Conservation (phyloP, 2,797 vertebrate genomes). For the Ciconia nigra region DNA sequence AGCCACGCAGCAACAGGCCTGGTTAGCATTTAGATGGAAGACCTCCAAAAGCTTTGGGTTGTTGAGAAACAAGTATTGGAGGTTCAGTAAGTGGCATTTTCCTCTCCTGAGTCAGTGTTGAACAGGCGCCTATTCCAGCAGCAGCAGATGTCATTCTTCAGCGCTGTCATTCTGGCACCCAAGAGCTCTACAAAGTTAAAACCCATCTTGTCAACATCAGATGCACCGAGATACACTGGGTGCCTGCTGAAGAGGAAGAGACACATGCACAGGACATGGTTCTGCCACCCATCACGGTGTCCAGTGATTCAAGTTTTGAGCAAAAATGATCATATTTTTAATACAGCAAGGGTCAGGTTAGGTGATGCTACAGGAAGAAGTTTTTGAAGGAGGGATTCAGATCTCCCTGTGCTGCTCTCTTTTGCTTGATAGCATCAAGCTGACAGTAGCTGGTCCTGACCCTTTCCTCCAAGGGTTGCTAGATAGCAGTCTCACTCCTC, state of each 20-base stretch:
- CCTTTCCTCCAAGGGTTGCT: background rate
- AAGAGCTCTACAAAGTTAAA: background rate
- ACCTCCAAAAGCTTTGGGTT: background rate
- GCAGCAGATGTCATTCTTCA: background rate
- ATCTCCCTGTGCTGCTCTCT: background rate
- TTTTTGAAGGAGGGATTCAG: background rate
- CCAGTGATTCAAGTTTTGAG: background rate
- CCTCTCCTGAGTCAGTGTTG: slow-evolving; percentile 19
- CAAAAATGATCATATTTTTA: background rate
- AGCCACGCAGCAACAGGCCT: background rate
- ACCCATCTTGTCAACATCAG: background rate
- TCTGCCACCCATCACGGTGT: background rate
- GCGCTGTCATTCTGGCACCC: background rate
- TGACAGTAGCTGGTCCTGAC: background rate
- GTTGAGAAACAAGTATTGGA: slow-evolving; percentile 21
- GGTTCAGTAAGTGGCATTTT: slow-evolving; percentile 21
- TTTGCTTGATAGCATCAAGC: background rate
- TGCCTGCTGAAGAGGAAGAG: background rate
- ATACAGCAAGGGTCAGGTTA: background rate
- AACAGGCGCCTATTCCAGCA: background rate
- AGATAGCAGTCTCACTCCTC: background rate
- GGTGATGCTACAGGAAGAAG: background rate
- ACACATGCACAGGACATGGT: background rate
- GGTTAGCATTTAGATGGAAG: background rate
- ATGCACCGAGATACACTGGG: background rate